These are phyloP conservation scores for Dascillus cervinus DNA, from an alignment of 2,888 invertebrate species.

Conservation along the genomic window DNA sequence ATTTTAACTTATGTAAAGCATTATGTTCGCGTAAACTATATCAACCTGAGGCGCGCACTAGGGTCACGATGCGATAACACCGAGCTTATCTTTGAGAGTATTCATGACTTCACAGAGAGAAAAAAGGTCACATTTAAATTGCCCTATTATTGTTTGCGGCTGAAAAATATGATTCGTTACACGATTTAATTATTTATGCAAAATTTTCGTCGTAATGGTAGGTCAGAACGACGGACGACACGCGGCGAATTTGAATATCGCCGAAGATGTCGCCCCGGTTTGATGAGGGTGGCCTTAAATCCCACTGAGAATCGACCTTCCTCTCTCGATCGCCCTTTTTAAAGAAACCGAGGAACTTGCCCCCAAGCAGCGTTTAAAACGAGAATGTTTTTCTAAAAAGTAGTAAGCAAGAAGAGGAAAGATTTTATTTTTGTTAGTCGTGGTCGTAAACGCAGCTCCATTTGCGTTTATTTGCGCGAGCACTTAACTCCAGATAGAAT, in stretches of 20 bases:
- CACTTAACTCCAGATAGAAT: conserved; percentile 40
- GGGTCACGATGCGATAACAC: conserved; percentile 13
- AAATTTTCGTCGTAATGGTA: no score
- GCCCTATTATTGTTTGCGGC: no score
- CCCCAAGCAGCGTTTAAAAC: conserved; percentile 10
- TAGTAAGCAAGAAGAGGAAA: no score
- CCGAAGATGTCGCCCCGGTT: conserved; percentile 14
- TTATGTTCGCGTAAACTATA: conserved; percentile 29
- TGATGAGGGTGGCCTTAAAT: conserved; percentile 10
- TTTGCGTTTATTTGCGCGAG: conserved; percentile 32
- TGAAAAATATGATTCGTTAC: no score
- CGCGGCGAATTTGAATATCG: conserved; percentile 20
- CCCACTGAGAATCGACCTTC: conserved; percentile 11
- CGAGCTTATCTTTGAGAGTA: conserved; percentile 7
- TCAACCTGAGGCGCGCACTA: conserved; percentile 2
- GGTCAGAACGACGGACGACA: conserved; percentile 16
- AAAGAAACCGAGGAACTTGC: conserved; percentile 12
- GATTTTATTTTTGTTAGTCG: conserved; percentile 21
- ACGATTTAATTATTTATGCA: no score
- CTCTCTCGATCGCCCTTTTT: conserved; percentile 11
- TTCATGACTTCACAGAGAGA: no score
- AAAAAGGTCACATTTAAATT: no score
- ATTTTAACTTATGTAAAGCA: conserved; percentile 36
- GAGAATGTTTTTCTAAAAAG: conserved; percentile 18
- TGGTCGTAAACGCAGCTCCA: conserved; percentile 24